phyloP scores from a whole-genome alignment of 2,113 vertebrate genomes.

The Aphyosemion australe region DNA sequence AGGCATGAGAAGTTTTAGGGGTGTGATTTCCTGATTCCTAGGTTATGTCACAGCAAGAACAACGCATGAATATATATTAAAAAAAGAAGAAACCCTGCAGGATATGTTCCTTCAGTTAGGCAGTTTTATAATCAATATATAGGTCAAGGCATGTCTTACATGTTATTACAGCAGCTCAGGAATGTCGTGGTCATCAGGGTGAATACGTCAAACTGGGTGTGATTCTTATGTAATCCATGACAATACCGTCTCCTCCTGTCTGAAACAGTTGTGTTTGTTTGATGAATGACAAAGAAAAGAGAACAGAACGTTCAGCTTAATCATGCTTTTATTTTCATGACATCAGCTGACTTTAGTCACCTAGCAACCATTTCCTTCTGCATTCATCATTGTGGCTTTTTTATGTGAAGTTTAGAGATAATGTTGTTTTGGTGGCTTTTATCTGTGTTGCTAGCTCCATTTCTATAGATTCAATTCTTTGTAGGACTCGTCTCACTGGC shows the following conservation, averaged over 20 bases:
- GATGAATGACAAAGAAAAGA: background rate
- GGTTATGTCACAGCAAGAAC: constrained; percentile 19
- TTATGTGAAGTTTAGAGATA: background rate
- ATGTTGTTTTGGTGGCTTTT: background rate
- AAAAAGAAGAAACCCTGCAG: too few species aligned
- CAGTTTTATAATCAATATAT: too few species aligned
- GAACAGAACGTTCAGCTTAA: background rate
- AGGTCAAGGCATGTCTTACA: too few species aligned
- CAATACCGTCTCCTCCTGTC: constrained; percentile 10
- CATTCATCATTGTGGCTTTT: background rate
- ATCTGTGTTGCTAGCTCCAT: background rate
- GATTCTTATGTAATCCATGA: background rate
- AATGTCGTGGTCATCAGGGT: background rate
- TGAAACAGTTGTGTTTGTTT: background rate
- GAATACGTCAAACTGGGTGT: background rate
- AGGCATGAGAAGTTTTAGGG: background rate
- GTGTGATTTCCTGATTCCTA: background rate
- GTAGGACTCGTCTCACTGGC: too few species aligned
- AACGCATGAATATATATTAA: too few species aligned
- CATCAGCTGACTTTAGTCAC: constrained; percentile 17
- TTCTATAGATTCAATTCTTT: too few species aligned
- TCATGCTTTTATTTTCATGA: constrained; percentile 2
- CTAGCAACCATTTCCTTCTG: background rate
- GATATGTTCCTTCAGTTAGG: too few species aligned
- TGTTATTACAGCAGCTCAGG: too few species aligned